Percentiles rank a stretch among this genome's conserved stretches.
phyloP scores from a whole-genome alignment of 2,797 vertebrate species.

The Gadopsis bispinosus region DNA sequence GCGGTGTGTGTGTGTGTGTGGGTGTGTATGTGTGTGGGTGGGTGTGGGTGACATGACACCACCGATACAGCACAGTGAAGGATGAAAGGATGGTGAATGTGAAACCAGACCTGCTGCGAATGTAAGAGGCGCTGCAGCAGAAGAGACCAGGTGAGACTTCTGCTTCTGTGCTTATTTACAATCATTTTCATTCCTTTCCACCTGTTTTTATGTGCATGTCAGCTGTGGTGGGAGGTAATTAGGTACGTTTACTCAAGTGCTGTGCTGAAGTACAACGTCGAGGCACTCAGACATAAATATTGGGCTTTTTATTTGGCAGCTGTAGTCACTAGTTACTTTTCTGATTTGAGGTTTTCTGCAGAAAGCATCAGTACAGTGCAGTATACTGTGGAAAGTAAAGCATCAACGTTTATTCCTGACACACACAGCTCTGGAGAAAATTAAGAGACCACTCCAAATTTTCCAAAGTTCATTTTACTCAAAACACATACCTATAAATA shows the following conservation, averaged over 20 bases:
- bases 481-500: too few species aligned
- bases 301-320: background rate
- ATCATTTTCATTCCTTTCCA: background rate
- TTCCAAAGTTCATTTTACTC: too few species aligned
- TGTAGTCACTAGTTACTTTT: background rate
- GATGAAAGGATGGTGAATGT: constrained; percentile 50
- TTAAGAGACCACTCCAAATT: too few species aligned
- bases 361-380: too few species aligned
- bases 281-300: background rate
- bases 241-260: background rate
- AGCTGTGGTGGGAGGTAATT: background rate
- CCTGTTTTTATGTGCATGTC: background rate
- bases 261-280: background rate
- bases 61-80: constrained; percentile 27
- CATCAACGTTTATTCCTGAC: background rate
- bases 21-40: constrained; percentile 9
- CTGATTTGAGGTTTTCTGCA: too few species aligned
- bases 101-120: constrained; percentile 47
- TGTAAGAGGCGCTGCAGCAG: background rate
- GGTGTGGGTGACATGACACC: constrained; percentile 30
- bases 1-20: constrained; percentile 15
- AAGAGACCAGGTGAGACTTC: constrained; percentile 52
- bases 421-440: too few species aligned
- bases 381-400: background rate
- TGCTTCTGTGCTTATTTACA: background rate